A percentile compares a stretch with the other conserved stretches of the same genome.
phyloP scores from a whole-genome alignment of 2,888 invertebrate genomes.

The Troides oblongomaculatus region DNA sequence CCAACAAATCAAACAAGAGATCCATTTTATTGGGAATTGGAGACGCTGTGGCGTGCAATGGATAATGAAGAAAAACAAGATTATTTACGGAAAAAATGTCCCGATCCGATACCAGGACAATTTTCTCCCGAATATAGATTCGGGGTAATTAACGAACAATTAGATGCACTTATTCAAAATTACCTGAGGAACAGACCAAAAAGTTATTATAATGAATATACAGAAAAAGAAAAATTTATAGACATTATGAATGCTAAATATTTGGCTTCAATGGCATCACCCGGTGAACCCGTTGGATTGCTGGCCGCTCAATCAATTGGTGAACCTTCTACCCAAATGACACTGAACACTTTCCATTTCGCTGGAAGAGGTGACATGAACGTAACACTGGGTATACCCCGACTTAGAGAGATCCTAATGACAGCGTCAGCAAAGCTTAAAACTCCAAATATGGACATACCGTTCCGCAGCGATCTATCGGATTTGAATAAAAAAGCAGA shows the following conservation, averaged over 20 bases:
- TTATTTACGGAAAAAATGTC: constrained; percentile 80
- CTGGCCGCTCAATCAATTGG: constrained; percentile 99
- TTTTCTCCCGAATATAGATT: constrained; percentile 88
- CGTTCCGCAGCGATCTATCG: constrained; percentile 80
- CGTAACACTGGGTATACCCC: constrained; percentile 99
- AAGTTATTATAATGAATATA: constrained; percentile 47
- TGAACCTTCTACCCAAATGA: constrained; percentile 99
- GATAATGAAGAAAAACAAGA: constrained; percentile 79
- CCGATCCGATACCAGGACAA: constrained; percentile 86
- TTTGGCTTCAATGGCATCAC: constrained; percentile 87
- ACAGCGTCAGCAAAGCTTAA: constrained; percentile 94
- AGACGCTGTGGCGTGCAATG: constrained; percentile 84
- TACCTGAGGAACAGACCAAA: constrained; percentile 76
- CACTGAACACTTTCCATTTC: constrained; percentile 99
- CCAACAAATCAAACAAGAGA: constrained; percentile 80
- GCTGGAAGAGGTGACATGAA: constrained; percentile 99
- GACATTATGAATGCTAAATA: constrained; percentile 88
- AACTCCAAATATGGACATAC: constrained; percentile 98
- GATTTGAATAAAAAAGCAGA: constrained; percentile 81
- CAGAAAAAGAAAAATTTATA: constrained; percentile 77
- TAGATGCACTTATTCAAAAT: constrained; percentile 83
- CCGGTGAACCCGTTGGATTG: constrained; percentile 98
- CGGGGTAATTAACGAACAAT: constrained; percentile 91
- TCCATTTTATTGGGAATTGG: constrained; percentile 79
- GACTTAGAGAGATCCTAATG: constrained; percentile 98